phyloP scores from a whole-genome alignment of 2,888 invertebrate species.

The Anoplius nigerrimus region DNA sequence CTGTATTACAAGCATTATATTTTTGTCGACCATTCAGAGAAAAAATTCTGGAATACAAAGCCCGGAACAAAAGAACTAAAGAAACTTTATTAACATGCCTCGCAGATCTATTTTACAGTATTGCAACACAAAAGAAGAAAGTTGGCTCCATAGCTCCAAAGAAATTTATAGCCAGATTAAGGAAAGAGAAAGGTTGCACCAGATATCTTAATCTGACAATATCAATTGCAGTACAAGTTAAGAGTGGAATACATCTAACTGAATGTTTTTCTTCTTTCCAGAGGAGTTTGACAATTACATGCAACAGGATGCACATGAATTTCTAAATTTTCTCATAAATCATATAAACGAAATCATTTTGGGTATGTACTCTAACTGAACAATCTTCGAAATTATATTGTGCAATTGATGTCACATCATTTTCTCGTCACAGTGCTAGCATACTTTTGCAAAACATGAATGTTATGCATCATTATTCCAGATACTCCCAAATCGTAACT shows the following conservation, averaged over 20 bases:
- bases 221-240: neutral
- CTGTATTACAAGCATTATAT: conserved; percentile 98
- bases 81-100: conserved; percentile 98
- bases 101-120: conserved; percentile 98
- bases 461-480: no score
- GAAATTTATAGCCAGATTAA: conserved; percentile 97
- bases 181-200: conserved; percentile 94
- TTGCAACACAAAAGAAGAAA: conserved; percentile 99
- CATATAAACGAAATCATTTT: conserved; percentile 98
- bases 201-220: conserved; percentile 1
- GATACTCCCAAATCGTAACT: no score
- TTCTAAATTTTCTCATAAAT: conserved; percentile 98
- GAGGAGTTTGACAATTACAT: conserved; percentile 99
- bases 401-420: no score
- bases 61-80: conserved; percentile 95
- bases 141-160: conserved; percentile 99
- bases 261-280: conserved; percentile 75
- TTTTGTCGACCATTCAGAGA: conserved; percentile 99
- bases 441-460: neutral
- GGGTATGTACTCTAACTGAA: conserved; percentile 78
- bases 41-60: conserved; percentile 98
- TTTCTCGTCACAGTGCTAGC: neutral
- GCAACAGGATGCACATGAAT: conserved; percentile 99
- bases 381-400: neutral
- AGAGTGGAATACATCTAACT: neutral